Conservation (phyloP, 30 jellyfish, hydroid and myxozoan species). For the Hydractinia symbiolongicarpus region DNA sequence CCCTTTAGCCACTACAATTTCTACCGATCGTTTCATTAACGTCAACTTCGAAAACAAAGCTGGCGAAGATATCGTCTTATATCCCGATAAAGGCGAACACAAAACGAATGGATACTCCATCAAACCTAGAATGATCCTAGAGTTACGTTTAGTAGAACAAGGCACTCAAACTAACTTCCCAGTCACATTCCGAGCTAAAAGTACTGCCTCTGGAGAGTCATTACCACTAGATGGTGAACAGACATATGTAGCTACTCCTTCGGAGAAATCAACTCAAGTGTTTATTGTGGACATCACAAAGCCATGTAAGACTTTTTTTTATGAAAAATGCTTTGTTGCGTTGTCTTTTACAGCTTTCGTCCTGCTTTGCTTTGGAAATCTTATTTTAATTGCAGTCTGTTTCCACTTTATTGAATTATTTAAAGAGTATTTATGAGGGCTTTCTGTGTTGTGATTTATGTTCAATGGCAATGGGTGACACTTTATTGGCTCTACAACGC, state of each 20-base stretch:
- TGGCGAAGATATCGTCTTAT: slow-evolving; percentile 69
- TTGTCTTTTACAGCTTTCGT: not conserved
- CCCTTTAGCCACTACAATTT: slow-evolving; percentile 65
- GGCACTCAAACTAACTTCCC: slow-evolving; percentile 98
- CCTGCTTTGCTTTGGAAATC: too few species aligned
- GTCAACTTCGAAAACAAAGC: slow-evolving; percentile 97
- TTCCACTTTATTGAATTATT: too few species aligned
- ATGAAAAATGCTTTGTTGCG: not conserved
- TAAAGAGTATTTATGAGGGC: too few species aligned
- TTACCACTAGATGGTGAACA: slow-evolving; percentile 65
- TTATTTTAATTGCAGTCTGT: too few species aligned
- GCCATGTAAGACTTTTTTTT: slow-evolving; percentile 51
- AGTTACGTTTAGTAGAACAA: slow-evolving; percentile 81
- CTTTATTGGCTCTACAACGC: too few species aligned
- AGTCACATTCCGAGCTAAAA: slow-evolving; percentile 78
- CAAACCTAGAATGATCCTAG: slow-evolving; percentile 83
- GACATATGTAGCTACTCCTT: slow-evolving; percentile 83
- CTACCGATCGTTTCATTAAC: slow-evolving; percentile 90
- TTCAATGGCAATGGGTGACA: too few species aligned
- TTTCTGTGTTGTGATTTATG: too few species aligned
- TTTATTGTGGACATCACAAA: slow-evolving; percentile 79
- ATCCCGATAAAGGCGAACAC: slow-evolving; percentile 98
- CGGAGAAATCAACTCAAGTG: slow-evolving; percentile 71
- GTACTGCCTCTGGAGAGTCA: slow-evolving; percentile 46
- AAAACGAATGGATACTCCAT: slow-evolving; percentile 82